Evolutionary conservation across 2,888 invertebrate genomes (phyloP).

Genomic region (Megaustenia siamemsis): DNA sequence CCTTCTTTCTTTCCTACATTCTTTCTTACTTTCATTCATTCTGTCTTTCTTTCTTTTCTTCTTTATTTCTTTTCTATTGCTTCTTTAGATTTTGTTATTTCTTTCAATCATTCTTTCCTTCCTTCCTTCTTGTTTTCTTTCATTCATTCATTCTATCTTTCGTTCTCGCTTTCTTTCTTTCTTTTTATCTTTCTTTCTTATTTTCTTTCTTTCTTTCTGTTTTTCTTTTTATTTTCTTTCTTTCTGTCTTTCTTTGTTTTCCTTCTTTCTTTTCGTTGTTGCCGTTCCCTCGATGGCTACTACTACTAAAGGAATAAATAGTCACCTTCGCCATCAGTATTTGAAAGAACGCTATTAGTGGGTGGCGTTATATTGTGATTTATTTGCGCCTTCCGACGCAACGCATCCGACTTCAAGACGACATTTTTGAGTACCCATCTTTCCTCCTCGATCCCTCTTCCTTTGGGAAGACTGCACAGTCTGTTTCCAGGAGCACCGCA

Average conservation of each 20-base stretch:
- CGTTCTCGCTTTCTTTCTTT: neutral
- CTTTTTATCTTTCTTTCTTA: neutral
- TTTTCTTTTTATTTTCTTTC: neutral
- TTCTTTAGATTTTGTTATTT: neutral
- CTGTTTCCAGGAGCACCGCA: too few relatives aligned
- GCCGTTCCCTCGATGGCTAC: too few relatives aligned
- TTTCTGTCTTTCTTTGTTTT: neutral
- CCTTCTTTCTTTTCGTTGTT: too few relatives aligned
- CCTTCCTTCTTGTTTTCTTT: neutral
- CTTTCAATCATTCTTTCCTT: conserved; percentile 17
- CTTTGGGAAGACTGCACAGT: too few relatives aligned
- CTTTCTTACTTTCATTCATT: neutral
- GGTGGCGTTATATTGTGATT: too few relatives aligned
- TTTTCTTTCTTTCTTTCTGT: neutral
- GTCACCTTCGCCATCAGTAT: too few relatives aligned
- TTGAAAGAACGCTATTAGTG: too few relatives aligned
- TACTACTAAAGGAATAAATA: too few relatives aligned
- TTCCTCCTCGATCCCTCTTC: too few relatives aligned
- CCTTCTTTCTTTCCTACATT: neutral
- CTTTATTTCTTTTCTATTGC: neutral
- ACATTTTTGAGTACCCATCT: too few relatives aligned
- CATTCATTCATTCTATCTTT: neutral
- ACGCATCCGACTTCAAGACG: too few relatives aligned
- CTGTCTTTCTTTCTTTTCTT: conserved; percentile 17
- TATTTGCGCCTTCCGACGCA: too few relatives aligned